Base-by-base conservation (phyloP, 1,140 invertebrate species). In the Drosophila persimilis region DNA sequence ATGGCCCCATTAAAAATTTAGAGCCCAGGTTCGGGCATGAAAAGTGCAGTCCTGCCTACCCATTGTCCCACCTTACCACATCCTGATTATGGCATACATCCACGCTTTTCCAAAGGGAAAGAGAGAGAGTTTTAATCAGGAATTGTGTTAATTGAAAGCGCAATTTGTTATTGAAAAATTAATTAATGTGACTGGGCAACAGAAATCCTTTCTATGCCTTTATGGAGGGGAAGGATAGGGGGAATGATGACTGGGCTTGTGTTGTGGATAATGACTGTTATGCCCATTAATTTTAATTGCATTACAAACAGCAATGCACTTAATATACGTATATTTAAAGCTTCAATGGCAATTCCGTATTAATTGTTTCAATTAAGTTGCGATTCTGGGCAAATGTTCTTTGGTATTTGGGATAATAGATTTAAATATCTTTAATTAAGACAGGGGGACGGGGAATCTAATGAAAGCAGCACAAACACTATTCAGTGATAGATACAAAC, bases 1-100 rank as follows among this genome's bases (percentile, higher is more conserved):
- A 31, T 44, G 47, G 50, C 57, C 57, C 11, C 61, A 80, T 80
- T 80, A 80, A 80, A 67, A 80, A 76, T 80, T 76, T 60, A 80
- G 60, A 39, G 44, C 15, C 51, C 57, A 52, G 35, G 66, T 41
- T 53, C 56, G 54, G 55, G 45, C 58, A 44, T 3, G 58, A 75
- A 80, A 80, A 60, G 77, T 80, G 77, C 77, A 80, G 52, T 39
- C 31, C 20, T 31, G 29, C 15, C 35, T 20, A 17, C 6, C 20
- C 41, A 44, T 20, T 26, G 35, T 41, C 51, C 51, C 15, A 39
- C 15, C 20, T 20, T 26, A 35, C n/a, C 51, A 24, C 63, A 7
- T 6, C 11, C 29, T 11, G 15, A 9, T 7, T n/a, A 3, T 41
- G 22, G 44, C 35, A 35, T 57, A 26, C 44, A 24, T 9, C 43